Evolutionary conservation across 2,888 invertebrate species (phyloP).

Genomic region (Proisotoma minuta): DNA sequence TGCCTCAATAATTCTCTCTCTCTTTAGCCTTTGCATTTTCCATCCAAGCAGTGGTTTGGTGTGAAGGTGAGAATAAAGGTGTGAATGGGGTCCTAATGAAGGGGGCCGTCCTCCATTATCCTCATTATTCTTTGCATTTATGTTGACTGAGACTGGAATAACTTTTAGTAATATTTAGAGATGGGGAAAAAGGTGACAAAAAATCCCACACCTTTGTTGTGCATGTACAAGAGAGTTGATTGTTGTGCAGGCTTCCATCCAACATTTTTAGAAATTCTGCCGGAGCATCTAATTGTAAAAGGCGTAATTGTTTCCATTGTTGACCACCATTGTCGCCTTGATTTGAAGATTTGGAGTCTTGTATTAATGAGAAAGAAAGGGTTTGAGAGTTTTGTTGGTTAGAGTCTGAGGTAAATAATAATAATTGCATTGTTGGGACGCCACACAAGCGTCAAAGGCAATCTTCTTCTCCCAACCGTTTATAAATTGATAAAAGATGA

Average conservation of each 20-base stretch:
- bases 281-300: conserved; percentile 16
- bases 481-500: conserved; percentile 1
- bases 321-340: conserved; percentile 14
- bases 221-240: not conserved
- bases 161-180: no score
- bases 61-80: conserved; percentile 17
- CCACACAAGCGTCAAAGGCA: not conserved
- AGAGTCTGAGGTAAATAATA: not conserved
- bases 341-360: not conserved
- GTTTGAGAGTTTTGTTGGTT: conserved; percentile 9
- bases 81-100: conserved; percentile 43
- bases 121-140: not conserved
- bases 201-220: conserved; percentile 38
- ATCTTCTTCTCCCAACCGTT: not conserved
- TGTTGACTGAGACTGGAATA: no score
- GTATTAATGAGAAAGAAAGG: conserved; percentile 16
- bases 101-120: conserved; percentile 27
- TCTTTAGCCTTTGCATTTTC: no score
- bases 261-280: not conserved
- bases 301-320: conserved; percentile 36
- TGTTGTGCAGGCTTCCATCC: conserved; percentile 2
- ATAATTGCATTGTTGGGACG: not conserved
- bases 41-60: not conserved
- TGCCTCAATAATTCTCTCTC: no score
- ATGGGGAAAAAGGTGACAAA: conserved; percentile 18